phyloP scores from a whole-genome alignment of 2,888 invertebrate genomes.

The Panopea generosa region DNA sequence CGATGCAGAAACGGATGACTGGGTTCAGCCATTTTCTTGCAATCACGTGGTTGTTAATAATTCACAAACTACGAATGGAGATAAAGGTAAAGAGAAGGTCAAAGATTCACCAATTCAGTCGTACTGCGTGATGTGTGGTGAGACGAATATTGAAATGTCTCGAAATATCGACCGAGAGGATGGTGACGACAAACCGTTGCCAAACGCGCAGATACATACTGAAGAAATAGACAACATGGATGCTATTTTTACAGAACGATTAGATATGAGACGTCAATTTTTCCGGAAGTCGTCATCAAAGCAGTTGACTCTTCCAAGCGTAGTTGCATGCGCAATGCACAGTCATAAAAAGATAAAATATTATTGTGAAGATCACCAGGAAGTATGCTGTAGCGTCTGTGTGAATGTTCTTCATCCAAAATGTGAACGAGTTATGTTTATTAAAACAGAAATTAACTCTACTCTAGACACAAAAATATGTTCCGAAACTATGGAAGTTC shows the following conservation, averaged over 20 bases:
- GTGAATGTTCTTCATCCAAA: slow-evolving; percentile 51
- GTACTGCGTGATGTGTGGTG: slow-evolving; percentile 60
- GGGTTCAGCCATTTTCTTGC: slow-evolving; percentile 45
- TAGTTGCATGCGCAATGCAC: slow-evolving; percentile 46
- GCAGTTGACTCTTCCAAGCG: too few species aligned
- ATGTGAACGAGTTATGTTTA: slow-evolving; percentile 58
- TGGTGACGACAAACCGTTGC: too few species aligned
- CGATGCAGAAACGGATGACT: slow-evolving; percentile 16
- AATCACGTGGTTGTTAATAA: slow-evolving; percentile 55
- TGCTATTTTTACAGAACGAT: too few species aligned
- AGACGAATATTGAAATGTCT: slow-evolving; percentile 23
- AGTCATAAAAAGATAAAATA: slow-evolving; percentile 61
- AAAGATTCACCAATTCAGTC: slow-evolving; percentile 11
- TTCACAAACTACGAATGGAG: slow-evolving; percentile 22
- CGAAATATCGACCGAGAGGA: too few species aligned
- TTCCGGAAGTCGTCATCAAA: neutral
- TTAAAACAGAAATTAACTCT: slow-evolving; percentile 51
- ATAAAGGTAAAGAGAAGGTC: slow-evolving; percentile 15
- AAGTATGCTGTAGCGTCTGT: slow-evolving; percentile 61
- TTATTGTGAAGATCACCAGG: slow-evolving; percentile 62
- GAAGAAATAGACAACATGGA: neutral
- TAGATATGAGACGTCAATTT: too few species aligned
- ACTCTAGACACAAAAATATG: slow-evolving; percentile 33
- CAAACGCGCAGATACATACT: neutral
- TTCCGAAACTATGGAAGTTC: slow-evolving; percentile 32